Evolutionary conservation across 2,113 vertebrate species (phyloP).

Genomic region (Aramus guarauna): DNA sequence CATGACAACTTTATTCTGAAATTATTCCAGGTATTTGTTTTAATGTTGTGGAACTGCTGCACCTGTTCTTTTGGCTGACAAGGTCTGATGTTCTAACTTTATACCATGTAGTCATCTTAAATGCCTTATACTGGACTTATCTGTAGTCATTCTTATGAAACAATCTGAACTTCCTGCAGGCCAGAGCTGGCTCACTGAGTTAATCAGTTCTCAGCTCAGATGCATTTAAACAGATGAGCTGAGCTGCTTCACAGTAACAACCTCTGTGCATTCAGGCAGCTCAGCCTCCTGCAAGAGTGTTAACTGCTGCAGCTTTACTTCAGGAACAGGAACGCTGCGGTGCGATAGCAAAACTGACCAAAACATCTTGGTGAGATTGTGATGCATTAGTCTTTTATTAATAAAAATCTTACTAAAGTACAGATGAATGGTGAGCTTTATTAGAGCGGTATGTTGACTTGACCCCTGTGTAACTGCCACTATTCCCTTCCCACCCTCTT

Average conservation of each 20-base stretch:
- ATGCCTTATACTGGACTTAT: background rate
- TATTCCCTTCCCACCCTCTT: background rate
- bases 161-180: rapidly evolving
- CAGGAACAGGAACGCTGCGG: background rate
- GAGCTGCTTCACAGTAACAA: background rate
- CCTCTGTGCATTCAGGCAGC: background rate
- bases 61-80: background rate
- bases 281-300: background rate
- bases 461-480: background rate
- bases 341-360: background rate
- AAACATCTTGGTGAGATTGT: background rate
- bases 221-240: too few relatives aligned
- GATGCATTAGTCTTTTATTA: background rate
- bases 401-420: background rate
- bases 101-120: background rate
- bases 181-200: background rate
- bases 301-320: background rate
- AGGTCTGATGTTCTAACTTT: background rate
- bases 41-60: background rate
- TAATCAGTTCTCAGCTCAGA: background rate
- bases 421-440: background rate
- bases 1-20: background rate
- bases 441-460: background rate
- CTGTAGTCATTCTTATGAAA: background rate
- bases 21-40: background rate